Percentiles rank a stretch among this genome's conserved stretches.
Conservation (phyloP, 1,140 invertebrate species). For the Anagrus nilaparvatae region DNA sequence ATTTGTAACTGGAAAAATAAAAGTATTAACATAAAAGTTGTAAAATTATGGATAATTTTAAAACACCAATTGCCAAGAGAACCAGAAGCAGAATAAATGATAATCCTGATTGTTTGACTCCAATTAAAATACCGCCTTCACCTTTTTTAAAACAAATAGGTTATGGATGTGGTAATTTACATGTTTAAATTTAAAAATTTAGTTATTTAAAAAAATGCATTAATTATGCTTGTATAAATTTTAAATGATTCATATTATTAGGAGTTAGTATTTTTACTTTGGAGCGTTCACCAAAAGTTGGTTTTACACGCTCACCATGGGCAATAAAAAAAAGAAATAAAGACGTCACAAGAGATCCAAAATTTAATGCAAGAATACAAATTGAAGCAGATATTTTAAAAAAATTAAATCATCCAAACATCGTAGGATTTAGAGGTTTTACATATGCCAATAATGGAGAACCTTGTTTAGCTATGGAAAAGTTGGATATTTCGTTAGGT, state of each 20-base stretch:
- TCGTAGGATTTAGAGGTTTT: slow-evolving; percentile 70
- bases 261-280: slow-evolving; percentile 69
- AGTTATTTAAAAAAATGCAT: slow-evolving; percentile 8
- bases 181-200: slow-evolving; percentile 9
- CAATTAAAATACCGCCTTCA: slow-evolving; percentile 52
- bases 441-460: slow-evolving; percentile 50
- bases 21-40: neutral
- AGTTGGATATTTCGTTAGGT: slow-evolving; percentile 53
- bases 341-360: slow-evolving; percentile 25
- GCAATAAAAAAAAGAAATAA: slow-evolving; percentile 64
- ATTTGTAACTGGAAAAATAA: too few relatives aligned
- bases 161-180: slow-evolving; percentile 58
- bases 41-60: slow-evolving; percentile 30
- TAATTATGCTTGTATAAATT: slow-evolving; percentile 7
- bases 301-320: slow-evolving; percentile 64
- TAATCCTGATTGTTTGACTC: slow-evolving; percentile 27
- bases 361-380: slow-evolving; percentile 47
- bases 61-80: slow-evolving; percentile 27
- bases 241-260: slow-evolving; percentile 23
- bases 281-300: slow-evolving; percentile 56
- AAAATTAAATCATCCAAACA: slow-evolving; percentile 68
- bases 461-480: slow-evolving; percentile 59
- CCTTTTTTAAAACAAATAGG: slow-evolving; percentile 59
- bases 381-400: slow-evolving; percentile 61
- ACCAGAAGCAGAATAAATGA: slow-evolving; percentile 19